Percentiles rank a stretch among this genome's conserved stretches.
Evolutionary conservation across 64 coral and sea anemone species (phyloP).

Genomic region (Porites australiensis): DNA sequence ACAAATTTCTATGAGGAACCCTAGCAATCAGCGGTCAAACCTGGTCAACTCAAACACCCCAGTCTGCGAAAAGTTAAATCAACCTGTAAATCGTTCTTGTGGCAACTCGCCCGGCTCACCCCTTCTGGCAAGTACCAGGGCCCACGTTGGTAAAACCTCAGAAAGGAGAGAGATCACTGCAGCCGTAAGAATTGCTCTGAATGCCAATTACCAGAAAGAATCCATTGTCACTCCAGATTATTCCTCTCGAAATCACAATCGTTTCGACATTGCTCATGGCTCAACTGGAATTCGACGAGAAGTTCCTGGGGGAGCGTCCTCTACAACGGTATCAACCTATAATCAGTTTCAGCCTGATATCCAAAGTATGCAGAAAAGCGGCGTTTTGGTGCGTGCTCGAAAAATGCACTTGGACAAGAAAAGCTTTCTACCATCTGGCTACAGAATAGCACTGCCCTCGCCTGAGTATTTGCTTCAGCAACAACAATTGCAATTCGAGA

Average conservation of each 20-base stretch:
- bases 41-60: not conserved
- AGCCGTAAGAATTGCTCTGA: not conserved
- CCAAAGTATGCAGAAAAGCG: not conserved
- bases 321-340: not conserved
- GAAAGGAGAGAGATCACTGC: not conserved
- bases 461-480: slow-evolving; percentile 42
- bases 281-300: not conserved
- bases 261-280: not conserved
- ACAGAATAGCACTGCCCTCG: slow-evolving; percentile 27
- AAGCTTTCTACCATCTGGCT: slow-evolving; percentile 10
- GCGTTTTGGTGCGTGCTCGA: slow-evolving; percentile 15
- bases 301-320: not conserved
- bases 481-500: not conserved
- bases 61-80: not conserved
- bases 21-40: not conserved
- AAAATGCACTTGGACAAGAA: not conserved
- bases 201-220: not conserved
- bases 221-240: not conserved
- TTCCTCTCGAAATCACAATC: not conserved
- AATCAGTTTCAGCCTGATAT: not conserved
- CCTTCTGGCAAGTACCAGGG: not conserved
- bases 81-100: not conserved
- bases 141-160: not conserved
- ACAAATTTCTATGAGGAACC: not conserved
- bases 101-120: not conserved